Percentiles rank a stretch among this genome's conserved stretches.
phyloP scores from a whole-genome alignment of 2,888 invertebrate species.

The Erpobdella octoculata region DNA sequence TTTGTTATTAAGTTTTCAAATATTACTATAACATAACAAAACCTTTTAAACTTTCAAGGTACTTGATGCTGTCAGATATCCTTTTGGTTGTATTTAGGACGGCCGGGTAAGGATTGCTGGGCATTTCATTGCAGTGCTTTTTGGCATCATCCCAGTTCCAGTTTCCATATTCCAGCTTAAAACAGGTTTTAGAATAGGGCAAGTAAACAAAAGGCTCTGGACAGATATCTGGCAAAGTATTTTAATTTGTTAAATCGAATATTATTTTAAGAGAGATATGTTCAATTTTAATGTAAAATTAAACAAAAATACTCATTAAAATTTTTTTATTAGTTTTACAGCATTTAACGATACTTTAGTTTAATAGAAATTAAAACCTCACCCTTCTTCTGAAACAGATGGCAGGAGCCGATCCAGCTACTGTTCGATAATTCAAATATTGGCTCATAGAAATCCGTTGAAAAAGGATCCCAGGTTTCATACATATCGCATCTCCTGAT shows the following conservation, averaged over 20 bases:
- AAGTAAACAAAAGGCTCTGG: not conserved
- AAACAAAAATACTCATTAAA: not conserved
- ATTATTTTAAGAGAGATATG: no score
- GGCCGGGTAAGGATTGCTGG: not conserved
- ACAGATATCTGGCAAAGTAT: not conserved
- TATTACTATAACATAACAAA: no score
- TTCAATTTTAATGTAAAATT: not conserved
- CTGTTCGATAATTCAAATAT: not conserved
- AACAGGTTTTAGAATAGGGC: not conserved
- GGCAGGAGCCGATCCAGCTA: not conserved
- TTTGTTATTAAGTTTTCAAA: no score
- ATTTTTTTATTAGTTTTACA: not conserved
- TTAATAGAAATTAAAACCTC: not conserved
- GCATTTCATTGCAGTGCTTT: not conserved
- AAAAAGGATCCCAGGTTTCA: not conserved
- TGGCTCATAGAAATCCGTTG: not conserved
- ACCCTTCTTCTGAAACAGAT: not conserved
- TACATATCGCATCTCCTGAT: not conserved
- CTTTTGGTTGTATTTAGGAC: not conserved
- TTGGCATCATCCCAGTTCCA: slow-evolving; percentile 1
- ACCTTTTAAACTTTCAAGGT: no score
- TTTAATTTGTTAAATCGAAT: not conserved
- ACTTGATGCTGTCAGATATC: no score
- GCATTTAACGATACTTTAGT: not conserved
- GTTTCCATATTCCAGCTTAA: not conserved